A percentile compares a stretch with the other conserved stretches of the same genome.
Conservation (phyloP, 2,888 invertebrate species). For the Endomychus coccineus region DNA sequence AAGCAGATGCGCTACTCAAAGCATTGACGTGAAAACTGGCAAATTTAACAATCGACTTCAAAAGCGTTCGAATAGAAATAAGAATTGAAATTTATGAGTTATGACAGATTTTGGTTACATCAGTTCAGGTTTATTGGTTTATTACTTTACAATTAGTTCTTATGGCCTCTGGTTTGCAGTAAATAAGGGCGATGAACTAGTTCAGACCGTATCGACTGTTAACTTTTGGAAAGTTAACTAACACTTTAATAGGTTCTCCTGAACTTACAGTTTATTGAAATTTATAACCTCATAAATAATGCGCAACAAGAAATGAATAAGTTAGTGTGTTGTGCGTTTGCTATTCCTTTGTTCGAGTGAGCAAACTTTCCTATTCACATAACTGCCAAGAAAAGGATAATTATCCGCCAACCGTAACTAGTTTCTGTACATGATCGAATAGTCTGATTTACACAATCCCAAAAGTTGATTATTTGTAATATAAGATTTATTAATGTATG, state of each 20-base stretch:
- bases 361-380: too few species aligned
- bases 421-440: too few species aligned
- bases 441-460: too few species aligned
- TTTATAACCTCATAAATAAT: constrained; percentile 1
- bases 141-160: constrained; percentile 22
- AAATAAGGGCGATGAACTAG: constrained; percentile 1
- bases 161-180: neutral
- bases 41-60: neutral
- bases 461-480: too few species aligned
- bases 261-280: constrained; percentile 1
- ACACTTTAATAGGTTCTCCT: neutral
- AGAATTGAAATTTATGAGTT: constrained; percentile 28
- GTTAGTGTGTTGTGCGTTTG: too few species aligned
- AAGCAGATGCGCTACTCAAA: constrained; percentile 27
- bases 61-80: neutral
- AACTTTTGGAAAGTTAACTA: neutral
- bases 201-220: too few species aligned
- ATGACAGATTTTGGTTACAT: constrained; percentile 26
- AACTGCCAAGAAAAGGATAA: too few species aligned
- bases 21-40: neutral
- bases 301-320: too few species aligned
- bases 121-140: constrained; percentile 23
- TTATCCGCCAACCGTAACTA: too few species aligned
- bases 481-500: too few species aligned
- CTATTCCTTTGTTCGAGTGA: too few species aligned